Evolutionary conservation across 2,888 invertebrate species (phyloP).

Genomic region (Coleophora deauratella): DNA sequence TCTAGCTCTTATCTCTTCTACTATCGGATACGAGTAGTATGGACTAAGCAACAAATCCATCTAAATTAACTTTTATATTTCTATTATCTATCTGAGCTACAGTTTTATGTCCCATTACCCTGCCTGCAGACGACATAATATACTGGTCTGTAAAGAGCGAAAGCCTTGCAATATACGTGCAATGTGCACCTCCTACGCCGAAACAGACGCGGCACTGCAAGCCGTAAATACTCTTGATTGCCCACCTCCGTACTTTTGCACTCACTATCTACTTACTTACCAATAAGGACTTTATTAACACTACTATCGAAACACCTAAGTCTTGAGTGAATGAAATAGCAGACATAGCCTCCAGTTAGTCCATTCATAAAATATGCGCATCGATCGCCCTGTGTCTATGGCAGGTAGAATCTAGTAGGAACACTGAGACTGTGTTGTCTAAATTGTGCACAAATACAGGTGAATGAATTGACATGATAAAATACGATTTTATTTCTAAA

Average conservation of each 20-base stretch:
- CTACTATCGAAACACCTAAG: too few species aligned
- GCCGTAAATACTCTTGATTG: conserved; percentile 8
- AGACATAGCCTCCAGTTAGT: background rate
- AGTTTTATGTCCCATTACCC: background rate
- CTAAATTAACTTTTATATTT: too few species aligned
- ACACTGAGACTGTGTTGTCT: too few species aligned
- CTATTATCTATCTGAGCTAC: background rate
- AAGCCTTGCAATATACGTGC: conserved; percentile 8
- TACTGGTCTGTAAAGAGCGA: background rate
- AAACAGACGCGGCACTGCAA: conserved; percentile 8
- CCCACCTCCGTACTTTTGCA: conserved; percentile 1
- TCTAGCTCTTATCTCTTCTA: too few species aligned
- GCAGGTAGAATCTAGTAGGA: too few species aligned
- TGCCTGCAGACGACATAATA: background rate
- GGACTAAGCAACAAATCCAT: too few species aligned
- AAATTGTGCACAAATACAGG: too few species aligned
- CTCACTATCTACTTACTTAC: background rate
- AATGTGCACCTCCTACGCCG: conserved; percentile 4
- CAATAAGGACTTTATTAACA: background rate
- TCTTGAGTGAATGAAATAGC: too few species aligned
- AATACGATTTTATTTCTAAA: too few species aligned
- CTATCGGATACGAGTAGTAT: too few species aligned
- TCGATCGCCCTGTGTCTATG: background rate
- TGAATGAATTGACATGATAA: too few species aligned
- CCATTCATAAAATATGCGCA: conserved; percentile 3